Base-by-base conservation (phyloP, 2,888 invertebrate species). In the Patella ulyssiponensis region DNA sequence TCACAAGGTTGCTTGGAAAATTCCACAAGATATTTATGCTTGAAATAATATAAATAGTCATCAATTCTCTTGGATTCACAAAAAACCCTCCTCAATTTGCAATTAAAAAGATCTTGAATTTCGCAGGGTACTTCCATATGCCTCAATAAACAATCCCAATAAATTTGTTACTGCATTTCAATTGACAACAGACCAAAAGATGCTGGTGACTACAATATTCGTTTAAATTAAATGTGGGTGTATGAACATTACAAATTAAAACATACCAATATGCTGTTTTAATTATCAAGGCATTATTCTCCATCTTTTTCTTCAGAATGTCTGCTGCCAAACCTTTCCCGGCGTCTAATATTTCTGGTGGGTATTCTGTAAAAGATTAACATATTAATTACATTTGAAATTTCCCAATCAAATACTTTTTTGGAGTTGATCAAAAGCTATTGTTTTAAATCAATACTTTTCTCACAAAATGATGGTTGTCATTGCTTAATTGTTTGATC, bases 241-340 rank as follows among this genome's bases (percentile, higher is more conserved):
- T 17, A 56, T 17, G n/a, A 56, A 17, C 7, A 56, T 1, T 5
- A 17, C 17, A 56, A 17, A 17, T 56, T 17, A 17, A 17, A 73
- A 85, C 91, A 91, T 91, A 96, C 96, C 98, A 97, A 92, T 97
- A 98, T 0, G 97, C 96, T 1, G 96, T 96, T 93, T 99, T 99
- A 51, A 99, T 93, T 53, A 94, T 94, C 17, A 96, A 92, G 0
- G 96, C 94, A 81, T 94, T 93, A 82, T 95, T 94, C 27, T 97
- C 97, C 73, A 96, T 93, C 85, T 94, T 93, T 54, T 94, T 93
- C 92, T 98, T 98, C 87, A 96, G 94, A 7, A 92, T 89, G 0
- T 96, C 96, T 0, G 94, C 90, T 0, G 94, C 91, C 83, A 95
- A 88, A 52, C 94, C 94, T 84, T 94, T 94, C 0, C 94, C 93